Percentiles rank a stretch among this genome's conserved stretches.
These are phyloP conservation scores for Leptodactylus fallax DNA, from an alignment of 2,797 vertebrate genomes.

Conservation along the genomic window DNA sequence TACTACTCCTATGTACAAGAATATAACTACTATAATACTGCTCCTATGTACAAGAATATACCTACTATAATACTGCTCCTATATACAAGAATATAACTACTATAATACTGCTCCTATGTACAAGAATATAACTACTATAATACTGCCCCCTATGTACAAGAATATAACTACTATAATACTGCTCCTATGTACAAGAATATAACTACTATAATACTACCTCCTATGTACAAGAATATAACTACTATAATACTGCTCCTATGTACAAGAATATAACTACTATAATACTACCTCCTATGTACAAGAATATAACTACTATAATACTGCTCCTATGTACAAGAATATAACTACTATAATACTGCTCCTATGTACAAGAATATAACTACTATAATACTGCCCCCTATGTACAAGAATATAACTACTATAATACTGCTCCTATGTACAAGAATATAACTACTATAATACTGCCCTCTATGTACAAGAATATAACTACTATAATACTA, in stretches of 20 bases:
- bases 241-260: neutral
- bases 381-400: neutral
- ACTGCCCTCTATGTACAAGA: neutral
- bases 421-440: constrained; percentile 1
- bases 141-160: too few species aligned
- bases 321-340: neutral
- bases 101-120: neutral
- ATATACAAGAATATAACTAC: too few species aligned
- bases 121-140: neutral
- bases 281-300: neutral
- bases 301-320: neutral
- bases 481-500: neutral
- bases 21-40: neutral
- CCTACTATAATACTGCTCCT: neutral
- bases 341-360: neutral
- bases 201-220: neutral
- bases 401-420: constrained; percentile 2
- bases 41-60: neutral
- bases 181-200: neutral
- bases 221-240: constrained; percentile 12
- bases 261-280: too few species aligned
- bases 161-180: constrained; percentile 9
- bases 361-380: constrained; percentile 9
- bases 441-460: constrained; percentile 7
- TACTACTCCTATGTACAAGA: neutral